Evolutionary conservation across 2,797 vertebrate species (phyloP).

Genomic region (Crocidura indochinensis): DNA sequence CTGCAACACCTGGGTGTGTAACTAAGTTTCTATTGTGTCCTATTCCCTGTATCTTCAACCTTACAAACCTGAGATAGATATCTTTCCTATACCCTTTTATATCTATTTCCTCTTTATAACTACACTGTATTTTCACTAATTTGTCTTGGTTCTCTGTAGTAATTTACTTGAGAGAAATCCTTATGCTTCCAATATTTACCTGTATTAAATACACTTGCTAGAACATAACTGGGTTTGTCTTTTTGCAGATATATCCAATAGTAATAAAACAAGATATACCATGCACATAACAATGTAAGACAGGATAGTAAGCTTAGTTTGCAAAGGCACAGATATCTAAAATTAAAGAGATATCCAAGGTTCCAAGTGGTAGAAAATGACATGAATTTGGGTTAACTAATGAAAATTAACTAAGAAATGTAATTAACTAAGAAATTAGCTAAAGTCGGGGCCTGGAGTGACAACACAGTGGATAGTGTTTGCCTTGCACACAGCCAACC

Average conservation of each 20-base stretch:
- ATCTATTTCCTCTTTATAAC: not conserved
- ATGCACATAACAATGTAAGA: not conserved
- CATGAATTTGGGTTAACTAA: not conserved
- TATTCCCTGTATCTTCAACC: not conserved
- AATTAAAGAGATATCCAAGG: no score
- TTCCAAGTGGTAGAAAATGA: not conserved
- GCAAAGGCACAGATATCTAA: no score
- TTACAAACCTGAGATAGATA: not conserved
- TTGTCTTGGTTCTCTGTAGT: not conserved
- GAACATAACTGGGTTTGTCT: not conserved
- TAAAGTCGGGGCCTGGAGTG: no score
- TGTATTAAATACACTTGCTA: not conserved
- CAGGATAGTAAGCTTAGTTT: no score
- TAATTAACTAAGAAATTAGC: no score
- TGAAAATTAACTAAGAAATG: no score
- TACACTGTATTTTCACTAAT: not conserved
- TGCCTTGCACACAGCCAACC: no score
- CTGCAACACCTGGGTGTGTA: not conserved
- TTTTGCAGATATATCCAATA: conserved; percentile 48
- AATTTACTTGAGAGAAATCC: not conserved
- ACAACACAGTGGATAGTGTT: no score
- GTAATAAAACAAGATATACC: not conserved
- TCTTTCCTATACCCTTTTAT: not conserved
- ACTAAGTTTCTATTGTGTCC: not conserved
- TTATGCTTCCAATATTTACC: not conserved